Evolutionary conservation across 2,888 invertebrate species (phyloP), one percentile per base, ranked within the genome.

Genomic region (Hyposoter didymator): DNA sequence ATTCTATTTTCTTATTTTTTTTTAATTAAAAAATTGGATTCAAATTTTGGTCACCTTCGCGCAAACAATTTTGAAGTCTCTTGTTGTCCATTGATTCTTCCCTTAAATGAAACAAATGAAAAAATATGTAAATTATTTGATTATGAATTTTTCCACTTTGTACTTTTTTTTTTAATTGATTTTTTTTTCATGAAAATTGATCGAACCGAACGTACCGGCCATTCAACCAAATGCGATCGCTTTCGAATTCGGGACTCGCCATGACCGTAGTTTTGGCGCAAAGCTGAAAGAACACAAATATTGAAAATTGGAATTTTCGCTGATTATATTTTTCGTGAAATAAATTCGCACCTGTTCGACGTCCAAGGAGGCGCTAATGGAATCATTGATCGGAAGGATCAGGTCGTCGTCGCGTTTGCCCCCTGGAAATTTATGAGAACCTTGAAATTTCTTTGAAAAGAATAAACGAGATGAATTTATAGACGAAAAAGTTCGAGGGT

Each of bases 371-470:
- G 97, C 97, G 95, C 99, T 99, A 84, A 99, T 95, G 12, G 99
- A 99, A 94, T 99, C 99, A 95, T 99, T 99, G 89, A 98, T 95
- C 52, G 99, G 99, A 89, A 99, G 95, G 94, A 99, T 98, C 88
- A 99, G 95, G 78, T 97, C 95, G 94, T 99, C 98, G 95, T 99
- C 96, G 89, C 97, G 95, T 95, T 99, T 99, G 19, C 99, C 99
- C 99, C 98, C 97, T 98, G 90, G 85, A 88, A 86, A 74, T 47
- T 14, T 12, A 43, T 5, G 19, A 75, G 85, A 87, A 88, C 12
- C 12, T 22, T 55, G 22, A 55, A 55, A 12, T 12, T 19, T 6
- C 8, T 19, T 19, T 3, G 19, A 19, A 19, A 19, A 22, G 2
- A 39, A 28, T 28, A 10, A 66, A 19, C 67, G 66, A 8, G 39